Evolutionary conservation across 2,797 vertebrate species (phyloP).

Genomic region (Lacerta agilis): DNA sequence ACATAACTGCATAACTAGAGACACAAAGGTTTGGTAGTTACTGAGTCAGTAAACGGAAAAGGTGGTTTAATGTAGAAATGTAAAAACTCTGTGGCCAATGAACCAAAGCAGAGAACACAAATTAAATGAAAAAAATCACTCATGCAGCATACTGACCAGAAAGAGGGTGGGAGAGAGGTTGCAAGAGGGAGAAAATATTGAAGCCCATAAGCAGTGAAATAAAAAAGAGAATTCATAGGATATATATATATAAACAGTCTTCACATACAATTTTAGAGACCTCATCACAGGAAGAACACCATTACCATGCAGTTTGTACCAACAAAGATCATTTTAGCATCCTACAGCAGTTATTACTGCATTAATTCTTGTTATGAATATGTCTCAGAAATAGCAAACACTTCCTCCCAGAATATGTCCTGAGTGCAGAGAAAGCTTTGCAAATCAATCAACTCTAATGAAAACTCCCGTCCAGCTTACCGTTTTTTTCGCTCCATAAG

Average conservation of each 20-base stretch:
- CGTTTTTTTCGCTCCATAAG: too few species aligned
- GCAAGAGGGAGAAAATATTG: conserved; percentile 6
- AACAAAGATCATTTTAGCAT: conserved; percentile 17
- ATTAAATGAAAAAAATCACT: conserved; percentile 18
- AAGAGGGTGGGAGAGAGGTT: background rate
- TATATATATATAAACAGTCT: too few species aligned
- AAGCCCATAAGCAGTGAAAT: background rate
- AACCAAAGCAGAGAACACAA: conserved; percentile 24
- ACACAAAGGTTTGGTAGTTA: background rate
- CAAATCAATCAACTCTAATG: background rate
- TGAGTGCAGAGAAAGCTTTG: background rate
- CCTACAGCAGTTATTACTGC: conserved; percentile 30
- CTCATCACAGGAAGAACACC: conserved; percentile 1
- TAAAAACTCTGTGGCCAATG: conserved; percentile 25
- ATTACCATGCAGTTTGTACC: conserved; percentile 10
- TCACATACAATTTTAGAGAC: conserved; percentile 4
- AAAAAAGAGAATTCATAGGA: background rate
- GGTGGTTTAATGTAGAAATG: background rate
- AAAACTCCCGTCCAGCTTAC: background rate
- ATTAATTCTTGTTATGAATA: background rate
- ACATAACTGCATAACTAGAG: background rate
- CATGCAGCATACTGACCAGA: background rate
- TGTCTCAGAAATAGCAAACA: background rate
- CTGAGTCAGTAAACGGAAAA: conserved; percentile 26
- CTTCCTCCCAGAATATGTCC: background rate